phyloP scores from a whole-genome alignment of 2,113 vertebrate species.

The Podarcis cretensis region DNA sequence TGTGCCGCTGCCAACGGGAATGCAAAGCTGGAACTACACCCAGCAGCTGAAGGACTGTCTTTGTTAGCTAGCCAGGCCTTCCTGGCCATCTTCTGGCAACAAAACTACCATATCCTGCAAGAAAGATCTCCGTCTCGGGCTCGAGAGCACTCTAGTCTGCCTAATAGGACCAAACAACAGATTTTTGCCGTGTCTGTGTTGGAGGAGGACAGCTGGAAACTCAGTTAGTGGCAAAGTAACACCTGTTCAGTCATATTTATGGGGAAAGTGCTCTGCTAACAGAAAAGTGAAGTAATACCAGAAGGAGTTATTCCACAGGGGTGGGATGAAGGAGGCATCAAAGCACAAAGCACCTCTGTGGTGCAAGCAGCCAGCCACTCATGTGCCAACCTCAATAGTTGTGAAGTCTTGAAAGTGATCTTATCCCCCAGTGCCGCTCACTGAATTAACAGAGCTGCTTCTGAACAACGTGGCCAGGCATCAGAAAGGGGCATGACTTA shows the following conservation, averaged over 20 bases:
- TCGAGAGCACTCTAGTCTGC: slow-evolving; percentile 79
- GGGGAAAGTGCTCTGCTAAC: slow-evolving; percentile 72
- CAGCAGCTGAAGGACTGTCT: slow-evolving; percentile 98
- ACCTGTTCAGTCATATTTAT: slow-evolving; percentile 85
- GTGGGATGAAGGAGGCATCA: slow-evolving; percentile 41
- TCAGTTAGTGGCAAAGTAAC: slow-evolving; percentile 81
- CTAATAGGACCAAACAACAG: slow-evolving; percentile 84
- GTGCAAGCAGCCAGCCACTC: slow-evolving; percentile 49
- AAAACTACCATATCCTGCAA: slow-evolving; percentile 88
- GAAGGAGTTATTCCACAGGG: slow-evolving; percentile 63
- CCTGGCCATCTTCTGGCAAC: slow-evolving; percentile 96
- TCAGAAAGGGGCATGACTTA: slow-evolving; percentile 35
- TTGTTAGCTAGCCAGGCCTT: slow-evolving; percentile 98
- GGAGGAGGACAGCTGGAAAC: slow-evolving; percentile 85
- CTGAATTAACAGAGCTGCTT: slow-evolving; percentile 47
- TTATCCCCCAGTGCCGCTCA: slow-evolving; percentile 45
- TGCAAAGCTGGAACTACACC: slow-evolving; percentile 97
- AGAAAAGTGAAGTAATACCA: slow-evolving; percentile 75
- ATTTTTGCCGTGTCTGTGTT: slow-evolving; percentile 79
- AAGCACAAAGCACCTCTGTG: slow-evolving; percentile 76
- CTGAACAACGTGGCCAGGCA: slow-evolving; percentile 28
- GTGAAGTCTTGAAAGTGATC: slow-evolving; percentile 55
- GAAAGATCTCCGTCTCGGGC: slow-evolving; percentile 95
- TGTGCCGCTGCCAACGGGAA: slow-evolving; percentile 98
- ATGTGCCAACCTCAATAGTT: slow-evolving; percentile 54